phyloP scores from a whole-genome alignment of 2,113 vertebrate genomes.

The Chauna torquata region DNA sequence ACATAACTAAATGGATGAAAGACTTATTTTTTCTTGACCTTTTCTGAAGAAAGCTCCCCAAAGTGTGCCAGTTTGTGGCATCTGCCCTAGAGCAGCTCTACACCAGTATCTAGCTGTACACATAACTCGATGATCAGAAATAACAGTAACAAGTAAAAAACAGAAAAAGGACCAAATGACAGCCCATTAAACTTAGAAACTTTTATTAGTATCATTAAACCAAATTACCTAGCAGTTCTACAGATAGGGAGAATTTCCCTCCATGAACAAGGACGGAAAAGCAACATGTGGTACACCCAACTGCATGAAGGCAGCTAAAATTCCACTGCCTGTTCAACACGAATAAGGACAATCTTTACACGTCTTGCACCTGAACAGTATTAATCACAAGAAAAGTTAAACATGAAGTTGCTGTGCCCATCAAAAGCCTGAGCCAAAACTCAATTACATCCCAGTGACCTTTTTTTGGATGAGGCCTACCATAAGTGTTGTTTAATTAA shows the following conservation, averaged over 20 bases:
- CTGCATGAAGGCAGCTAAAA: background rate
- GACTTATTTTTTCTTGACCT: background rate
- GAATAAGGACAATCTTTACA: background rate
- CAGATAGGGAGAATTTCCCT: background rate
- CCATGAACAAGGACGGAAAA: rapidly evolving
- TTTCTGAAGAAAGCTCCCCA: background rate
- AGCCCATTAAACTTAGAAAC: background rate
- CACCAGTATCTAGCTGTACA: rapidly evolving
- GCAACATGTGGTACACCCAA: rapidly evolving
- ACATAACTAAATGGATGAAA: background rate
- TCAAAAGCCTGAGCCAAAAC: background rate
- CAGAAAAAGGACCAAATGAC: background rate
- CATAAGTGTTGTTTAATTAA: background rate
- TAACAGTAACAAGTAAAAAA: background rate
- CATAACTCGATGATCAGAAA: background rate
- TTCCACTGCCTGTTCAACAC: background rate
- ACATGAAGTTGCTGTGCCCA: background rate
- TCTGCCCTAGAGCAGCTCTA: background rate
- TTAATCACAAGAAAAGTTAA: background rate
- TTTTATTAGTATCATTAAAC: constrained; percentile 1
- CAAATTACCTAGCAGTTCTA: background rate
- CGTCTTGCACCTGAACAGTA: background rate
- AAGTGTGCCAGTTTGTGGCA: background rate
- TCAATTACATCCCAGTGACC: background rate
- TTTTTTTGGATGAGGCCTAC: background rate